phyloP scores from a whole-genome alignment of 2,797 vertebrate genomes.

The Ibycter americanus region DNA sequence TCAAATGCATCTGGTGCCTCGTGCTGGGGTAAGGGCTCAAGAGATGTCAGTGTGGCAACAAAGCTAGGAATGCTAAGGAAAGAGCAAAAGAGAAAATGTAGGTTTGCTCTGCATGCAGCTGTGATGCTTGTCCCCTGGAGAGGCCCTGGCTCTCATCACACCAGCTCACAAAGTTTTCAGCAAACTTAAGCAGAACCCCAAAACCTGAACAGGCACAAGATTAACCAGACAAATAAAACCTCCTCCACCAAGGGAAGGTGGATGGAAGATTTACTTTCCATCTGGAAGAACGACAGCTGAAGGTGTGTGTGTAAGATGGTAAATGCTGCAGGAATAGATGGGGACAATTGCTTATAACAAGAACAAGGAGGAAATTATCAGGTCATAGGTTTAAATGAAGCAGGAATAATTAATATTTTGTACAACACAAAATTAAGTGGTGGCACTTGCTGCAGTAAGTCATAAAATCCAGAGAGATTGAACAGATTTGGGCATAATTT shows the following conservation, averaged over 20 bases:
- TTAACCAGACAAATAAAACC: neutral
- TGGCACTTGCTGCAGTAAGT: rapidly evolving
- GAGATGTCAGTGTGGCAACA: neutral
- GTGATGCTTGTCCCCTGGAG: neutral
- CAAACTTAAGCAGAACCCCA: neutral
- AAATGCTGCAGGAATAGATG: neutral
- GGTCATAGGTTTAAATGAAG: neutral
- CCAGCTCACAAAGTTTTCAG: neutral
- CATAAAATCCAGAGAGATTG: neutral
- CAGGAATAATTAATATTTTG: neutral
- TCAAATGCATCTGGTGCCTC: neutral
- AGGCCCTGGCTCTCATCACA: neutral
- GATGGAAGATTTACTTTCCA: neutral
- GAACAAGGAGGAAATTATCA: neutral
- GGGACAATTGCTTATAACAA: neutral
- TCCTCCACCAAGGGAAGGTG: neutral
- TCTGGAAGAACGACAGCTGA: neutral
- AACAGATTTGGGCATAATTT: neutral
- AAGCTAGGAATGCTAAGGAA: neutral
- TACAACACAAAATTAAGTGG: neutral
- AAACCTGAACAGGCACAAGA: neutral
- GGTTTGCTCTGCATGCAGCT: neutral
- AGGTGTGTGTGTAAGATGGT: neutral
- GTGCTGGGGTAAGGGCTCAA: rapidly evolving
- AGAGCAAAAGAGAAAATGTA: neutral